Evolutionary conservation across 2,888 invertebrate genomes (phyloP), one percentile per base, ranked within the genome.

Genomic region (Platynereis dumerilii): DNA sequence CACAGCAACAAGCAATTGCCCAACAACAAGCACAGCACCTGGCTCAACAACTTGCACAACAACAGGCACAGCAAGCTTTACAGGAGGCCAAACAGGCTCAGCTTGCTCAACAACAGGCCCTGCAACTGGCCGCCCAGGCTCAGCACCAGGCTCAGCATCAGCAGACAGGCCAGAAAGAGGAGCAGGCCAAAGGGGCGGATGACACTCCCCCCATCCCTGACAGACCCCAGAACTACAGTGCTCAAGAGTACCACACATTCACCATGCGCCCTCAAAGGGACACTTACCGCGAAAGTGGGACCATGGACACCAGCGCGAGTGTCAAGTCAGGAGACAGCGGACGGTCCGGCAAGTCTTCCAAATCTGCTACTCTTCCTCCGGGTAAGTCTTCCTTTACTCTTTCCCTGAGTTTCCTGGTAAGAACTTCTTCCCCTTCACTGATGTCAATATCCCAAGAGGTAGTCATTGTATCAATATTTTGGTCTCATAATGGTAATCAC

Each of bases 211-310:
- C 61, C 39, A 61, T 48, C 22, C 48, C 42, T 17, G 54, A 24
- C 54, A 24, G 17, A 17, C 54, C 29, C 34, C 24, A 53, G 28
- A 61, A 61, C 17, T 52, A 61, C 27, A 29, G 26, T 22, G 48
- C 61, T 12, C 22, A 29, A 15, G 60, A 60, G 53, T 60, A 60
- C 34, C 52, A 45, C n/a, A 29, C 27, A 20, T 45, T 52, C 34
- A n/a, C 28, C 15, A 15, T 34, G 17, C 48, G 28, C 7, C 42
- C 45, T 5, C 17, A n/a, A 10, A 52, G 71, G 57, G 76, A 77
- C 59, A 78, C 76, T 61, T 80, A 81, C 68, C 79, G 80, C 0
- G 81, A 81, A 72, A 80, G 79, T 66, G 81, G 81, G 2, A 76
- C 80, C 10, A 76, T 79, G 76, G 70, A 68, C 20, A 60, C 66